A percentile compares a stretch with the other conserved stretches of the same genome.
phyloP scores from a whole-genome alignment of 2,113 vertebrate genomes.

The Gorilla gorilla region DNA sequence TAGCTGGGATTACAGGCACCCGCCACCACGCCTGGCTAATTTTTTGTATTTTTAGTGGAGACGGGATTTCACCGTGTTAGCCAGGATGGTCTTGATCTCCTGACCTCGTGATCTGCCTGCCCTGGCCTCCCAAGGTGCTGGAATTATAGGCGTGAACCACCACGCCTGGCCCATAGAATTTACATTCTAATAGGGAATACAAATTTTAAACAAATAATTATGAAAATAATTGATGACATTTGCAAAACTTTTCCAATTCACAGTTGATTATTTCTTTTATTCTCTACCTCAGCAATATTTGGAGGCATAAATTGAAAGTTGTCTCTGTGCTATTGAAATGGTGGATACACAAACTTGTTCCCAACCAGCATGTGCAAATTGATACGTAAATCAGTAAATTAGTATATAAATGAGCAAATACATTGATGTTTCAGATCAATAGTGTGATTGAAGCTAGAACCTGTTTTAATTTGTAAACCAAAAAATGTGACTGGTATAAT shows the following conservation, averaged over 20 bases:
- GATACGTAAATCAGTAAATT: not conserved
- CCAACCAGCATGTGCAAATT: not conserved
- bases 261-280: not conserved
- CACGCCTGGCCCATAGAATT: not conserved
- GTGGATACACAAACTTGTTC: not conserved
- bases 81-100: no score
- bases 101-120: no score
- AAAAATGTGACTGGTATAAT: not conserved
- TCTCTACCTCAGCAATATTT: not conserved
- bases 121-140: no score
- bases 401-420: not conserved
- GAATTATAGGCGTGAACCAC: no score
- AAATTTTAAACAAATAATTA: not conserved
- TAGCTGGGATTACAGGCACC: no score
- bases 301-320: not conserved
- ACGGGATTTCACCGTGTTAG: no score
- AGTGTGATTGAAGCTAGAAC: not conserved
- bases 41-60: no score
- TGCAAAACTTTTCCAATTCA: not conserved
- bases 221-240: not conserved
- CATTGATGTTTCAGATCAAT: not conserved
- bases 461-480: conserved; percentile 6
- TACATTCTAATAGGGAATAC: not conserved
- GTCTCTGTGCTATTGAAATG: not conserved
- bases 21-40: no score